These are phyloP conservation scores for Rattus rattus DNA, from an alignment of 2,113 vertebrate genomes.

Conservation along the genomic window DNA sequence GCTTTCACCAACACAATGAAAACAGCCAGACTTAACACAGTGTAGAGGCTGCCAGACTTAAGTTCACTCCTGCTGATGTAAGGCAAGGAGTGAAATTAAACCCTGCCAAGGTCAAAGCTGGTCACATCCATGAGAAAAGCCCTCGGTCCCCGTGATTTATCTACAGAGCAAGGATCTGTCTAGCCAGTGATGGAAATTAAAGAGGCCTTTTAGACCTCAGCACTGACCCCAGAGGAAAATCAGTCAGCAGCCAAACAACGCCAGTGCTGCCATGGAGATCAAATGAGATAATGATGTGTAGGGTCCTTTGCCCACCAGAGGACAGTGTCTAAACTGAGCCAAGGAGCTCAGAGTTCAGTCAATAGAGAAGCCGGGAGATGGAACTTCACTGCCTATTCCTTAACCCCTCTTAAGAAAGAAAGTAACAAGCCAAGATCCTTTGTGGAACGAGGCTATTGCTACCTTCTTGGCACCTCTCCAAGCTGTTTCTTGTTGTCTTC, in stretches of 20 bases:
- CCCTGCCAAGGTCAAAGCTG: slow-evolving; percentile 44
- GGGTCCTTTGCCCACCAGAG: slow-evolving; percentile 33
- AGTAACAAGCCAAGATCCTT: neutral
- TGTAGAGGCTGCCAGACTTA: neutral
- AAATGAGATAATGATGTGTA: slow-evolving; percentile 67
- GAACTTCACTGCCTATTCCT: neutral
- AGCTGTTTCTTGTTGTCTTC: neutral
- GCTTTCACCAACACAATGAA: neutral
- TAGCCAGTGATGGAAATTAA: slow-evolving; percentile 65
- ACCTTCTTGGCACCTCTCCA: neutral
- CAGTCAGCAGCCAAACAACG: slow-evolving; percentile 47
- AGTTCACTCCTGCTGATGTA: slow-evolving; percentile 53
- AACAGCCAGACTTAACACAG: neutral
- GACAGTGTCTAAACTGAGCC: neutral
- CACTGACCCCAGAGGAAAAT: slow-evolving; percentile 53
- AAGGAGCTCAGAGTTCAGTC: neutral
- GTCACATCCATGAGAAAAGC: slow-evolving; percentile 45
- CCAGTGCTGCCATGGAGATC: slow-evolving; percentile 48
- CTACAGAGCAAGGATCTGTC: neutral
- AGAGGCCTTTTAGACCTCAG: slow-evolving; percentile 59
- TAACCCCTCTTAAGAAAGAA: neutral
- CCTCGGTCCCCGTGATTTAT: slow-evolving; percentile 56
- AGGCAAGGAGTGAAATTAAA: slow-evolving; percentile 61
- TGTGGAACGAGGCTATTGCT: neutral
- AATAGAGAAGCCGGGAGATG: neutral